Conservation (phyloP, 2,888 invertebrate genomes). For the Drosophila niveifrons region DNA sequence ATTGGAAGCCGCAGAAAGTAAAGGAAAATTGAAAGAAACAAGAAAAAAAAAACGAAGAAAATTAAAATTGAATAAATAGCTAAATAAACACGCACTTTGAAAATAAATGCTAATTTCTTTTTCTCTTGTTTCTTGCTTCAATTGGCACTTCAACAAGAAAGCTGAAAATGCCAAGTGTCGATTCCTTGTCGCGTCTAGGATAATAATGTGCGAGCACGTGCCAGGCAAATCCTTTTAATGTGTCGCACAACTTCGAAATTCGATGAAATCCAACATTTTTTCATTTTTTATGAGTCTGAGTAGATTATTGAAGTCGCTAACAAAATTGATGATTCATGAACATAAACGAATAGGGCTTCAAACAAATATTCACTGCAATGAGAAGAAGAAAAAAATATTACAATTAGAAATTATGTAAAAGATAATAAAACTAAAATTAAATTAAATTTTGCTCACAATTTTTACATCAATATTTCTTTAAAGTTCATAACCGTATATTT, state of each 20-base stretch:
- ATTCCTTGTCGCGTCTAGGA: conserved; percentile 14
- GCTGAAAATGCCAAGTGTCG: conserved; percentile 34
- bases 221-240: conserved; percentile 78
- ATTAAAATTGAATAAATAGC: conserved; percentile 76
- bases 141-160: conserved; percentile 41
- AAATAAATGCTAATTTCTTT: conserved; percentile 74
- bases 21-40: conserved; percentile 20
- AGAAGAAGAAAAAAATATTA: background rate
- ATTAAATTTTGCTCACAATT: no score
- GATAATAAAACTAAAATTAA: no score
- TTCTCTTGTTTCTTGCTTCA: conserved; percentile 59
- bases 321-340: conserved; percentile 8
- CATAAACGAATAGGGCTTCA: background rate
- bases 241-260: conserved; percentile 66
- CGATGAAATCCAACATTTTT: conserved; percentile 31
- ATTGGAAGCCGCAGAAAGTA: conserved; percentile 45
- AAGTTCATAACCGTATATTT: no score
- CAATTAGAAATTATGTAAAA: no score
- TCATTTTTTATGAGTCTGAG: conserved; percentile 15
- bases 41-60: conserved; percentile 36
- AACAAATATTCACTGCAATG: background rate
- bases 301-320: conserved; percentile 28
- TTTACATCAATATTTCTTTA: no score
- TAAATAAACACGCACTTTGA: conserved; percentile 72
- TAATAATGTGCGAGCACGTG: conserved; percentile 56